Conservation (phyloP, 64 coral and sea anemone species). For the Porites australiensis region DNA sequence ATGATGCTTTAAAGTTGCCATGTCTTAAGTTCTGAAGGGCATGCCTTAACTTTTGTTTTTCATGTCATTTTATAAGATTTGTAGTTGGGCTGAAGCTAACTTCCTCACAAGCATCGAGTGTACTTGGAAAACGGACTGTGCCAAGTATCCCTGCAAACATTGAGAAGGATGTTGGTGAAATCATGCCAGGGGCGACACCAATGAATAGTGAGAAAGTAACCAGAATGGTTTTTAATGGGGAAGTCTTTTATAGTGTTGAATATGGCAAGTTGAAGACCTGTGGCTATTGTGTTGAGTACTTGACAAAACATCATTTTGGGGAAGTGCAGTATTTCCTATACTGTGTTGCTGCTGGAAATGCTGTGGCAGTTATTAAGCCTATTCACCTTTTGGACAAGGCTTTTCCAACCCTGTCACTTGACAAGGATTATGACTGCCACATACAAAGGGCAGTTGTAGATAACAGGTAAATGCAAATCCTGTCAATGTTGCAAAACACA, state of each 20-base stretch:
- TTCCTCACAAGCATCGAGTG: background rate
- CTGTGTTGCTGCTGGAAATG: background rate
- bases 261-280: constrained; percentile 46
- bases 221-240: background rate
- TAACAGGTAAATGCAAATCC: background rate
- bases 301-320: background rate
- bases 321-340: constrained; percentile 4
- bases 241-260: background rate
- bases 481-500: too few species aligned
- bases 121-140: constrained; percentile 7
- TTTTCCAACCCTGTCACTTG: background rate
- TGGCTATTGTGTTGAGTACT: constrained; percentile 32
- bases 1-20: too few species aligned
- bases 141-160: background rate
- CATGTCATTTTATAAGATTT: too few species aligned
- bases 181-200: background rate
- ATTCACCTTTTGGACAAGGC: background rate
- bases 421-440: constrained; percentile 6
- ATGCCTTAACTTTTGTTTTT: too few species aligned
- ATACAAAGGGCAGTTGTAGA: background rate
- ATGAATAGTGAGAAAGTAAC: background rate
- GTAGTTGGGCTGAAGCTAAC: too few species aligned
- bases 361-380: constrained; percentile 13
- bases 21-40: background rate
- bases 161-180: background rate